Base-by-base conservation (phyloP, 2,888 invertebrate species). In the Agonopterix arenella region DNA sequence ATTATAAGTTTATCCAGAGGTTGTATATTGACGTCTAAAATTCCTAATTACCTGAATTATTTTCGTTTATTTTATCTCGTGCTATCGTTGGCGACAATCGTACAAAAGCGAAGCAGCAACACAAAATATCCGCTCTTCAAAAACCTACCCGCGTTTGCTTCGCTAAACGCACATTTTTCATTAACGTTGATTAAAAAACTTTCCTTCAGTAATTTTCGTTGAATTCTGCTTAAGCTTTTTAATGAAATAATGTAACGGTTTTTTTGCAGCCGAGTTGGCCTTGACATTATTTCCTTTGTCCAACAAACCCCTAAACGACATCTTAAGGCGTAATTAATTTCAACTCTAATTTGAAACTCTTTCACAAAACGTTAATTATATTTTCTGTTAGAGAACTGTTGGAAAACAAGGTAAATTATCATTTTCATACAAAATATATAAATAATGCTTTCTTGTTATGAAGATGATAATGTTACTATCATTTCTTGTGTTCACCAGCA, bases 151-250 rank as follows among this genome's bases (percentile, higher is more conserved):
- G 13, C 13, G 13, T 13, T 13, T 2, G 13, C 59, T 52, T 52
- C 53, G 53, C 40, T 55, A 48, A 50, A 49, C 54, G 65, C 64
- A 68, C 69, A 71, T 72, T 73, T 75, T 70, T 73, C 74, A 73
- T 73, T 70, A 70, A 65, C 64, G 68, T 70, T 76, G 76, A 77
- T 77, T 77, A 77, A 77, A 77, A 77, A 76, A 76, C 70, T 76
- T 76, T 70, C 56, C 54, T 55, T 58, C 58, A 59, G 57, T 55
- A 65, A 72, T 71, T 69, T 70, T 66, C 58, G 53, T 60, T 52
- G 50, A 58, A 59, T 55, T 56, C 57, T 53, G 65, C 57, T 64
- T 60, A 60, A 59, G 44, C 61, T 53, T 68, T 68, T 62, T 62
- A 64, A 64, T 70, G 64, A 65, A 67, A 70, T 57, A 68, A 52